Conservation (phyloP, 2,888 invertebrate species). For the Drosophila rellima region DNA sequence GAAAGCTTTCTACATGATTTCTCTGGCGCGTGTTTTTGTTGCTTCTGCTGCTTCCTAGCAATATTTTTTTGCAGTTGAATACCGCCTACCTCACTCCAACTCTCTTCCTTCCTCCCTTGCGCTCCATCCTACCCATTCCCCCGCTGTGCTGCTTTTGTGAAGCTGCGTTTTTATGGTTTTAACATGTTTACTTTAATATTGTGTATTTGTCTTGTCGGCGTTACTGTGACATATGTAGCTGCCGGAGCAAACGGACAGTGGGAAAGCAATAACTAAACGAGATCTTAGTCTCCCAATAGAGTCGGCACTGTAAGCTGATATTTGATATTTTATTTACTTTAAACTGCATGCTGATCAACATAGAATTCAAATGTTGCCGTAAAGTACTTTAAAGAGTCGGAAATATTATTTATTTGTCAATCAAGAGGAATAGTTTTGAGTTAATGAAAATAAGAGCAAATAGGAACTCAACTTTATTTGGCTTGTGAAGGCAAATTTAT, state of each 20-base stretch:
- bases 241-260: slow-evolving; percentile 17
- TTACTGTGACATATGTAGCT: slow-evolving; percentile 72
- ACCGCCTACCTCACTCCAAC: not conserved
- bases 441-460: too few relatives aligned
- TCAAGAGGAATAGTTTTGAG: too few relatives aligned
- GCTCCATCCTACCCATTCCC: not conserved
- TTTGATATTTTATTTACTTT: slow-evolving; percentile 7
- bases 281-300: slow-evolving; percentile 5
- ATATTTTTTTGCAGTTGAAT: slow-evolving; percentile 57
- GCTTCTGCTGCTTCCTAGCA: slow-evolving; percentile 46
- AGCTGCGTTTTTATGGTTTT: slow-evolving; percentile 79
- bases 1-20: slow-evolving; percentile 75
- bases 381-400: not conserved
- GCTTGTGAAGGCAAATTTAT: not conserved
- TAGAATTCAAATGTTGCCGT: not conserved
- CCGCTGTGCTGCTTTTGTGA: slow-evolving; percentile 50
- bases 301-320: slow-evolving; percentile 6
- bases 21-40: slow-evolving; percentile 65
- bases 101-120: not conserved
- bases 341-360: not conserved
- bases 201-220: slow-evolving; percentile 78
- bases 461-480: too few relatives aligned
- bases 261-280: slow-evolving; percentile 1
- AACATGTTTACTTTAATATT: slow-evolving; percentile 82
- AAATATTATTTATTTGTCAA: too few relatives aligned